Evolutionary conservation across 1,140 invertebrate genomes (phyloP), one percentile per base, ranked within the genome.

Genomic region (Diabrotica virgifera): DNA sequence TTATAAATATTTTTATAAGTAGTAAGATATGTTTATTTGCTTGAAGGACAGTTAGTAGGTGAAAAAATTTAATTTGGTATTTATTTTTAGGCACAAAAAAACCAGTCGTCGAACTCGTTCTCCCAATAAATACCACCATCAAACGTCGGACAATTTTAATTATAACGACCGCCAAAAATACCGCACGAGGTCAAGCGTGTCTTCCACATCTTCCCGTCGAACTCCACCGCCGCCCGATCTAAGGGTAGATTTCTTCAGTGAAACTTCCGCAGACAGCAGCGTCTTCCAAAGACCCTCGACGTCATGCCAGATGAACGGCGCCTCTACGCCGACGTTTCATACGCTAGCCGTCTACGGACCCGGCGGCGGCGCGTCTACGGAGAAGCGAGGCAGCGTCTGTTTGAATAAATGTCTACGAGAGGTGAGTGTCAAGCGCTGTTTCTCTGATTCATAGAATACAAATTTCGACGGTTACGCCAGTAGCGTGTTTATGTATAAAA

Each of bases 201-300:
- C 59, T 63, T 65, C 60, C 52, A 52, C 40, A 36, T 50, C 62
- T n/a, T 37, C 60, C 9, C 72, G 80, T 46, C 79, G 80, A 70
- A 84, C 83, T 14, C 84, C 85, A 13, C 81, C 84, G 14, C 70
- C 85, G 54, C 85, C 85, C 6, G 84, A 86, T 74, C 78, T 86
- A 35, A 80, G 83, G 66, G 78, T 85, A 5, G 85, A 86, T 62
- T 85, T 85, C 75, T 86, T 86, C 74, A 84, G 80, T 80, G 85
- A 77, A 80, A 63, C 70, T 57, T 66, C 71, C 61, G 69, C 52
- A 62, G 62, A 36, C 58, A 63, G 60, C 51, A n/a, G 40, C 24
- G 24, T 24, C 40, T 46, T 46, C n/a, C 61, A 66, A 57, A 60
- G 65, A 52, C 64, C 59, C 54, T 52, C 61, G 0, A 14, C 58